Evolutionary conservation across 2,113 vertebrate genomes (phyloP).

Genomic region (Coturnix japonica): DNA sequence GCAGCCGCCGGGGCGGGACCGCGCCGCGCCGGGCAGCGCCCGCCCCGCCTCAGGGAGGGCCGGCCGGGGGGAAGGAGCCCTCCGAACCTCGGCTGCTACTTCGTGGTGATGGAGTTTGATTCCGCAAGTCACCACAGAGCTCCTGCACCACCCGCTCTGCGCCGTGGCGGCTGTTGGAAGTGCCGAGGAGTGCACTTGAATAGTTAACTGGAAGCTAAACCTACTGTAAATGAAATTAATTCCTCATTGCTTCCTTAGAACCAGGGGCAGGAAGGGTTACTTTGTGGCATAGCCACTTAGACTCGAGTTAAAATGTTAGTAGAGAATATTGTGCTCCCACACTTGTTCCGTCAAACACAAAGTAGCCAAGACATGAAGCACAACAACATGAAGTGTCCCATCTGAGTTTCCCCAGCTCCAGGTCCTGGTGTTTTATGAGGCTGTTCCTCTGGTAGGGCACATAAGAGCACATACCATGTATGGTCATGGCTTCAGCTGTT

Average conservation of each 20-base stretch:
- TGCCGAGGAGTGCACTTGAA: background rate
- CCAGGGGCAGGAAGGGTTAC: background rate
- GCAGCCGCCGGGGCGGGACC: background rate
- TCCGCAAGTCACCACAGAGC: too few species aligned
- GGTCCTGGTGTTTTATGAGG: background rate
- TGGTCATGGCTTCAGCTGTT: background rate
- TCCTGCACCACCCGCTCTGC: background rate
- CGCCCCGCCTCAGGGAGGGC: background rate
- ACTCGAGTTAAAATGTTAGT: background rate
- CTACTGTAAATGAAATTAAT: background rate
- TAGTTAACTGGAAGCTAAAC: too few species aligned
- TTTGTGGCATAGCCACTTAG: too few species aligned
- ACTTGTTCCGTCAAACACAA: background rate
- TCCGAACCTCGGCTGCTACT: too few species aligned
- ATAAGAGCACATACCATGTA: background rate
- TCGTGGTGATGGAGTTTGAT: too few species aligned
- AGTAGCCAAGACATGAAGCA: background rate
- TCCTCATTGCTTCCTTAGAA: background rate
- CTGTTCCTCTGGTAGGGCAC: rapidly evolving
- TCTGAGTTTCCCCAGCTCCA: background rate
- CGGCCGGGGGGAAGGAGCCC: background rate
- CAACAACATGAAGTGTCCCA: rapidly evolving
- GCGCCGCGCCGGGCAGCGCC: background rate
- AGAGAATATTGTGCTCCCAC: background rate
- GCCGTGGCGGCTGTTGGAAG: rapidly evolving